phyloP scores from a whole-genome alignment of 2,797 vertebrate genomes.

The Acrossocheilus wenchowensis region DNA sequence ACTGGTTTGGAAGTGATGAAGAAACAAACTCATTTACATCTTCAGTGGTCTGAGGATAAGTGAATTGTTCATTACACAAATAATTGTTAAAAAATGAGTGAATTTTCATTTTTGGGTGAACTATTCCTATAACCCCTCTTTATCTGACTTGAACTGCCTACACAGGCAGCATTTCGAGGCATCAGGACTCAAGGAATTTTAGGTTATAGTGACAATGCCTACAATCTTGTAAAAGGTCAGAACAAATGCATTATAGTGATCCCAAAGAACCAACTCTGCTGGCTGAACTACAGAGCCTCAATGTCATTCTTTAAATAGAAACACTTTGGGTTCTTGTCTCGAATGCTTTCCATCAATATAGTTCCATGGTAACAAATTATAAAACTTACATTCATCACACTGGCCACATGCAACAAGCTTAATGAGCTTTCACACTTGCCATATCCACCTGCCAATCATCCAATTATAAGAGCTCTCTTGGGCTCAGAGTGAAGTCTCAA shows the following conservation, averaged over 20 bases:
- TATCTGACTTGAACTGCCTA: neutral
- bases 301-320: slow-evolving; percentile 6
- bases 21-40: neutral
- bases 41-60: neutral
- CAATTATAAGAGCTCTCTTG: slow-evolving; percentile 25
- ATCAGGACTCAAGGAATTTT: neutral
- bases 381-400: neutral
- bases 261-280: neutral
- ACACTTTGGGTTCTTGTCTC: slow-evolving; percentile 24
- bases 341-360: neutral
- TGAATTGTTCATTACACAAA: neutral
- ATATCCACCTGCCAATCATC: slow-evolving; percentile 48
- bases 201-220: slow-evolving; percentile 1
- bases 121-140: neutral
- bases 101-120: too few relatives aligned
- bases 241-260: neutral
- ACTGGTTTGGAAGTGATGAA: neutral
- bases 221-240: neutral
- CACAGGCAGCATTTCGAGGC: neutral
- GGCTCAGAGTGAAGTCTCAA: slow-evolving; percentile 23
- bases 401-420: slow-evolving; percentile 3
- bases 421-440: slow-evolving; percentile 46
- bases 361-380: slow-evolving; percentile 11
- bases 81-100: too few relatives aligned
- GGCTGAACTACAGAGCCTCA: neutral